These are phyloP conservation scores for Anguilla obscura DNA, from an alignment of 2,797 vertebrate species.

Conservation along the genomic window DNA sequence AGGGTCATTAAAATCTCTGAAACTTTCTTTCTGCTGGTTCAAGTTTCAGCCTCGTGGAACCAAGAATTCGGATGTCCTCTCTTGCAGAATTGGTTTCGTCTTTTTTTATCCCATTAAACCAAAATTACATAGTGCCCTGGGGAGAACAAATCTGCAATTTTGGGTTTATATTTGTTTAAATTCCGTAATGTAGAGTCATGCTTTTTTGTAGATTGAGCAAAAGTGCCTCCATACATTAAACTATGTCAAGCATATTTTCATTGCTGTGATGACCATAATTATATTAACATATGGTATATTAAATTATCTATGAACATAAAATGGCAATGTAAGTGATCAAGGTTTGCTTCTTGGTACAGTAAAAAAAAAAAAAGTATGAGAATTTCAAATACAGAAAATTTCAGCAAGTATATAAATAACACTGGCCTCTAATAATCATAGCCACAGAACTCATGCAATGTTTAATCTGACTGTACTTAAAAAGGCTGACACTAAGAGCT, in stretches of 20 bases:
- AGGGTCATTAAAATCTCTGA: constrained; percentile 57
- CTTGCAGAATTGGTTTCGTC: constrained; percentile 25
- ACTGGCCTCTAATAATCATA: not conserved
- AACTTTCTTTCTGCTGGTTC: constrained; percentile 56
- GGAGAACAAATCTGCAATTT: constrained; percentile 47
- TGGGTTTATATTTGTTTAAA: constrained; percentile 44
- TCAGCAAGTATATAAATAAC: not conserved
- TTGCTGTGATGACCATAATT: constrained; percentile 47
- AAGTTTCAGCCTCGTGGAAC: constrained; percentile 58
- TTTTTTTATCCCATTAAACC: constrained; percentile 44
- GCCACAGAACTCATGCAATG: not conserved
- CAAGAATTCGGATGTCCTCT: constrained; percentile 50
- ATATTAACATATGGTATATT: constrained; percentile 35
- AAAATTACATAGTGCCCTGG: constrained; percentile 55
- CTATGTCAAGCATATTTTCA: constrained; percentile 48
- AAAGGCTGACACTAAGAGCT: not conserved
- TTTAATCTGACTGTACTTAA: not conserved
- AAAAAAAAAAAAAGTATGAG: not conserved
- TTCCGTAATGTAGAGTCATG: constrained; percentile 54
- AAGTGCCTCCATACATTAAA: not conserved
- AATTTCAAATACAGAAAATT: not conserved
- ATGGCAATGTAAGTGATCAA: not conserved
- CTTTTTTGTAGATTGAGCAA: constrained; percentile 41
- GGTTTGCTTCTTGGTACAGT: not conserved
- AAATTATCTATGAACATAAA: not conserved